Conservation (phyloP, 2,888 invertebrate species). For the Euclidia mi region DNA sequence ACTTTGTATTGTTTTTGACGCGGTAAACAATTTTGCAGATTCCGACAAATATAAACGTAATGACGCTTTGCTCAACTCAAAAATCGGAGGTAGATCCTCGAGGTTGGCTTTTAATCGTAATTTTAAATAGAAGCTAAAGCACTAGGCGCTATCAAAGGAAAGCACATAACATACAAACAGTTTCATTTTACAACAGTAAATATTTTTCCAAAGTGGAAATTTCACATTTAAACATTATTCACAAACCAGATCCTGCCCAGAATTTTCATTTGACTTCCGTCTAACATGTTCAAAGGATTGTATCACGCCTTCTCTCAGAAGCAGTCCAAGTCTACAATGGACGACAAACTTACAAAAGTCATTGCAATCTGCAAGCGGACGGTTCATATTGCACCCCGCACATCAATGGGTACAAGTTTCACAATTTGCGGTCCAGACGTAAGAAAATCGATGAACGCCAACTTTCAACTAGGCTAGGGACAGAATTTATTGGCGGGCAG, state of each 20-base stretch:
- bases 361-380: slow-evolving; percentile 76
- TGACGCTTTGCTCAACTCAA: no score
- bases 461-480: slow-evolving; percentile 71
- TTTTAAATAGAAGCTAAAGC: no score
- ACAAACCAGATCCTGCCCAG: not conserved
- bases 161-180: no score
- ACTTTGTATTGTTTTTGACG: no score
- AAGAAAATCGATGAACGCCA: slow-evolving; percentile 74
- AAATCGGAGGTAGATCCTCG: no score
- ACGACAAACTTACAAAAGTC: slow-evolving; percentile 72
- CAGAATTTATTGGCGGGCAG: slow-evolving; percentile 75
- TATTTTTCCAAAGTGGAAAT: no score
- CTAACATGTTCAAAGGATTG: slow-evolving; percentile 37
- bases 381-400: slow-evolving; percentile 77
- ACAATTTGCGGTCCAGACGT: slow-evolving; percentile 76
- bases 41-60: no score
- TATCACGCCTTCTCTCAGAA: slow-evolving; percentile 30
- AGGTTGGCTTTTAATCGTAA: no score
- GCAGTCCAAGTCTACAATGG: slow-evolving; percentile 44
- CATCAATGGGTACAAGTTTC: slow-evolving; percentile 78
- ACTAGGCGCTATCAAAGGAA: no score
- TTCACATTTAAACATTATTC: not conserved
- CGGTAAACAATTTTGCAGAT: no score
- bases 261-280: slow-evolving; percentile 4
- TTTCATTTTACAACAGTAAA: no score